Base-by-base conservation (phyloP, 2,113 vertebrate species). In the Meles meles region DNA sequence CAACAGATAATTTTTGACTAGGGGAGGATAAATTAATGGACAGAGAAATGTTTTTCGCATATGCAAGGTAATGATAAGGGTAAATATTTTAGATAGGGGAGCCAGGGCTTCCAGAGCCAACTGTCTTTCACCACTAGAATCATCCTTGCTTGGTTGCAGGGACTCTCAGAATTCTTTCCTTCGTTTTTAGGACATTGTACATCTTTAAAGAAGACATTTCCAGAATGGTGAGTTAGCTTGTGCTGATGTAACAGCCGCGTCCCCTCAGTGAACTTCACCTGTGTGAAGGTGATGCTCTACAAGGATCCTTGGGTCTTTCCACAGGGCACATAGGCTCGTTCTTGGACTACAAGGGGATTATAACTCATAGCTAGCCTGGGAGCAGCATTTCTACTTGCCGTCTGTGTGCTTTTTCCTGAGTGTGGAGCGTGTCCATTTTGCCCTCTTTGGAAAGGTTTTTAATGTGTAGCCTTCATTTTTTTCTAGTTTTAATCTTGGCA, bases 401-500 rank as follows among this genome's bases (percentile, higher is more conserved):
- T 52, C 15, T 44, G 1, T 17, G 37, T 6, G 34, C 10, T 67
- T 61, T 69, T 18, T 39, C 49, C 71, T 71, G 49, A 20, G 2
- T 59, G 52, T 67, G 29, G 44, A 17, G 2, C 39, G 52, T 72
- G 29, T 90, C 47, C 52, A 2, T 89, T 13, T 44, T 61, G 85
- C 76, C 29, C 57, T 84, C 49, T 71, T 88, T 72, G 85, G 82
- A 77, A 84, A 47, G 86, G 61, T 76, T 93, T 95, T 87, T 67
- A 93, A 80, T 59, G 29, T 89, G 69, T 42, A 72, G 69, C 47
- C 80, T 47, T 80, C 57, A 52, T 91, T 92, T 79, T 25, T 83
- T 96, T 97, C 47, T 84, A 76, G 65, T 87, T 93, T 88, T 74
- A 88, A 94, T 93, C 39, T 94, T 80, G 89, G 61, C 31, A 14